Conservation (phyloP, 1,140 invertebrate species). For the Bombus waltoni region DNA sequence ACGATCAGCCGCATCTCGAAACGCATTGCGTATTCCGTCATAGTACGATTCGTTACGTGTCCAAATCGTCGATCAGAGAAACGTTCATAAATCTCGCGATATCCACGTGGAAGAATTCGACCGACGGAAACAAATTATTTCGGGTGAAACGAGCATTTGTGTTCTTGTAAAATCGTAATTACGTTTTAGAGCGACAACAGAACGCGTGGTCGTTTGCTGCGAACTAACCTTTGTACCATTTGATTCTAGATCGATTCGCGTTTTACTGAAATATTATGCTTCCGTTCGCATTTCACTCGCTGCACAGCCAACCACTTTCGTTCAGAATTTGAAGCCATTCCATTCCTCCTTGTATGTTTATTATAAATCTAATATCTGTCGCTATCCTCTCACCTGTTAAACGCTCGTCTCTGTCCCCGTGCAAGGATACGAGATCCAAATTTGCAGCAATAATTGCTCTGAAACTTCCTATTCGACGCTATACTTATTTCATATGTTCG, state of each 20-base stretch:
- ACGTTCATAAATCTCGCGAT: neutral
- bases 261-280: neutral
- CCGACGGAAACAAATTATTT: neutral
- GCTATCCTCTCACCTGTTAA: neutral
- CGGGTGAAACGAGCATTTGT: too few relatives aligned
- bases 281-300: neutral
- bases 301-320: neutral
- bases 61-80: neutral
- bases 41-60: neutral
- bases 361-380: neutral
- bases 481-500: neutral
- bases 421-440: neutral
- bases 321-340: neutral
- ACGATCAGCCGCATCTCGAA: neutral
- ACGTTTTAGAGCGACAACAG: neutral
- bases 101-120: neutral
- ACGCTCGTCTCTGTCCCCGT: too few relatives aligned
- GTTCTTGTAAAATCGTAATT: neutral
- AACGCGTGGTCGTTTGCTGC: neutral
- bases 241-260: neutral
- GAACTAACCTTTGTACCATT: neutral
- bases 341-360: neutral
- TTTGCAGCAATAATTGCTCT: neutral
- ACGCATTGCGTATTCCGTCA: constrained; percentile 29
- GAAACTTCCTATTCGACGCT: neutral